Evolutionary conservation across 1,140 invertebrate species (phyloP), one percentile per base, ranked within the genome.

Genomic region (Musca domestica): DNA sequence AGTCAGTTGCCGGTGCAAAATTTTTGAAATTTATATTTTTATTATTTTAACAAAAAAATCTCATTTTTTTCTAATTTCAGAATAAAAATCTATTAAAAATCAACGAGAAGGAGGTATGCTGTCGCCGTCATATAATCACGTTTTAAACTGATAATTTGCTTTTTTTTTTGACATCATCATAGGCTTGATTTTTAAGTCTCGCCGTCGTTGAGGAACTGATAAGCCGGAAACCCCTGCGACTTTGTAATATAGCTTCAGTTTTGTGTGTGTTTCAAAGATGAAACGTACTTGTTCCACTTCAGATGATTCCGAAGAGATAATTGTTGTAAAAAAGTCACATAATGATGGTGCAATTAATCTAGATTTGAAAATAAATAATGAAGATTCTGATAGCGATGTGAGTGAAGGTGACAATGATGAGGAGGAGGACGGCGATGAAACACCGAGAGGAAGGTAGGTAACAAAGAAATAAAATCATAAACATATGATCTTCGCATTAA

Each of bases 71-170:
- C 52, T 23, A 51, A 27, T 54, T 54, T 54, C 19, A 54, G 22
- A 54, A 54, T 51, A 54, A 19, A 54, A 23, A 54, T 20, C 34
- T 41, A 27, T 22, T 27, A 5, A 0, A 3, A 56, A 2, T 5
- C 22, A 9, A 41, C 34, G 12, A 41, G n/a, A n/a, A n/a, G n/a
- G n/a, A n/a, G n/a, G n/a, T n/a, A n/a, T n/a, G 10, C 34, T 41
- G 34, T 41, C 34, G 12, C 34, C 34, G 12, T 12, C 34, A 41
- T 10, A 2, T 10, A 41, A 41, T 41, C 34, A 41, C 34, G 34
- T 41, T 27, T 56, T 56, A 27, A 56, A 56, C 52, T 56, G 52
- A 56, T 56, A 19, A 56, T 14, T n/a, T n/a, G n/a, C n/a, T n/a
- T n/a, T n/a, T n/a, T n/a, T n/a, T n/a, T 56, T 56, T 56, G 23